Evolutionary conservation across 2,888 invertebrate genomes (phyloP).

Genomic region (Phragmatobia fuliginosa): DNA sequence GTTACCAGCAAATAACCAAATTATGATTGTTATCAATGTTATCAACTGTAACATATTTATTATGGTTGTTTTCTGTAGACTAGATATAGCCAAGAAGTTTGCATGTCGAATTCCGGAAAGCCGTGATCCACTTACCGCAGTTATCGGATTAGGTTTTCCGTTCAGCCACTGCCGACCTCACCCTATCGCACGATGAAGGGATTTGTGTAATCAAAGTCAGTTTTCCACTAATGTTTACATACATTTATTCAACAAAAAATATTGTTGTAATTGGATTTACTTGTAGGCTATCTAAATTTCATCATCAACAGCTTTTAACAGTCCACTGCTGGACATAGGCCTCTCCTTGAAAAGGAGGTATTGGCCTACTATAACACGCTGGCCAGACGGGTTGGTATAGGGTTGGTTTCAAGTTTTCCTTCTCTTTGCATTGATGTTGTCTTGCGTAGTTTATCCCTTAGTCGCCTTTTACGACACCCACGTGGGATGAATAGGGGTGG

Average conservation of each 20-base stretch:
- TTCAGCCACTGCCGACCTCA: slow-evolving; percentile 33
- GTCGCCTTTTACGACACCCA: no score
- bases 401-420: no score
- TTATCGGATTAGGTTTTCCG: slow-evolving; percentile 49
- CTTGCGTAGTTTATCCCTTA: no score
- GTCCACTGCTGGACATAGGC: no score
- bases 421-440: no score
- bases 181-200: slow-evolving; percentile 25
- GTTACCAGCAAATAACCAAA: neutral
- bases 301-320: no score
- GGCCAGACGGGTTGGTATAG: no score
- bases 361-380: no score
- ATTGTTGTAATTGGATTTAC: slow-evolving; percentile 17
- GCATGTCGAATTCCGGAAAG: slow-evolving; percentile 43
- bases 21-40: neutral
- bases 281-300: slow-evolving; percentile 9
- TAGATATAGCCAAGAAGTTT: slow-evolving; percentile 27
- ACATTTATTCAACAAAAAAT: slow-evolving; percentile 27
- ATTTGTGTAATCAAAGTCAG: slow-evolving; percentile 46
- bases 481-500: no score
- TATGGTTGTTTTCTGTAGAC: slow-evolving; percentile 7
- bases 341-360: no score
- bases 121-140: slow-evolving; percentile 51
- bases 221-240: slow-evolving; percentile 21
- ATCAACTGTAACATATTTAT: neutral